phyloP scores from a whole-genome alignment of 2,888 invertebrate genomes.

The Cenopis cana region DNA sequence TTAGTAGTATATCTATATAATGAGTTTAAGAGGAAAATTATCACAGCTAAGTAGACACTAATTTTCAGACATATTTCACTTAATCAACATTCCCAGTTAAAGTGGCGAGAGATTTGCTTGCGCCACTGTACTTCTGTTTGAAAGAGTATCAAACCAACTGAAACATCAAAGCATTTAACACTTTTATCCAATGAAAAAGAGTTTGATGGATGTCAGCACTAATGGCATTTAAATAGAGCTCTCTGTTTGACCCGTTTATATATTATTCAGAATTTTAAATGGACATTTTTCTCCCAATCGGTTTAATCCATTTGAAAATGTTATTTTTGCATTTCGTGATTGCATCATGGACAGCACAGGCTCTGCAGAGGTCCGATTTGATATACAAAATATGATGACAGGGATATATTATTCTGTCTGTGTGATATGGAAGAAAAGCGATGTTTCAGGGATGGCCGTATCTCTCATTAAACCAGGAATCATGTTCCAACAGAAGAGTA shows the following conservation, averaged over 20 bases:
- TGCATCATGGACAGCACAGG: too few relatives aligned
- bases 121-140: not conserved
- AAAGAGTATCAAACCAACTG: slow-evolving; percentile 1
- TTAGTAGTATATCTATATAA: too few relatives aligned
- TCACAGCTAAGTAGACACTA: too few relatives aligned
- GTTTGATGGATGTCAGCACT: slow-evolving; percentile 46
- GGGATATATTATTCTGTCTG: too few relatives aligned
- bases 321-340: slow-evolving; percentile 21
- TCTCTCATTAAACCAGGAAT: not conserved
- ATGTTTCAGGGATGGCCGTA: not conserved
- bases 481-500: too few relatives aligned
- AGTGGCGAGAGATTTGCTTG: not conserved
- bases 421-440: not conserved
- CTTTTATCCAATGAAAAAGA: slow-evolving; percentile 5
- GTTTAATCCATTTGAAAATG: slow-evolving; percentile 49
- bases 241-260: slow-evolving; percentile 55
- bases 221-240: slow-evolving; percentile 66
- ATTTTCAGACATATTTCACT: not conserved
- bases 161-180: not conserved
- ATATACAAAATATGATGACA: not conserved
- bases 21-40: too few relatives aligned
- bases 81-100: not conserved
- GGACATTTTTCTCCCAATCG: slow-evolving; percentile 55
- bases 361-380: too few relatives aligned
- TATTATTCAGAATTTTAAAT: slow-evolving; percentile 71